Evolutionary conservation across 2,113 vertebrate genomes (phyloP), one percentile per base, ranked within the genome.

Genomic region (Harpagus bidentatus): DNA sequence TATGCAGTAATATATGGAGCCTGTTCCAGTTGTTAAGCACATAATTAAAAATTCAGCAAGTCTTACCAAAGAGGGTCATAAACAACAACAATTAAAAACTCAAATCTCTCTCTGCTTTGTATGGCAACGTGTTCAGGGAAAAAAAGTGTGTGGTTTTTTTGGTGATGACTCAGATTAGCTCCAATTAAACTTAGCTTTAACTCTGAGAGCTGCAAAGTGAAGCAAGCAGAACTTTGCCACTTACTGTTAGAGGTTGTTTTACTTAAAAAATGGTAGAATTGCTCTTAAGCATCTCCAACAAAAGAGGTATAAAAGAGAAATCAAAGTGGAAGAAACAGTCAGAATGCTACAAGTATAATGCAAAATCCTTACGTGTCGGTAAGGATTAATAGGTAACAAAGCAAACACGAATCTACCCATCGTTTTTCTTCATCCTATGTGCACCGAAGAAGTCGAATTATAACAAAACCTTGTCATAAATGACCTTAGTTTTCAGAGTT

Each of bases 11-110:
- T 91, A 84, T 29, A 81, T 48, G 61, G 66, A 90, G 31, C 21
- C 31, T 77, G 40, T 93, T 96, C 58, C 74, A 74, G 48, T 73
- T 94, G 80, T 96, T 93, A 95, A 88, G 88, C 47, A 83, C 72
- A 76, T 80, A 90, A 96, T 86, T 80, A 95, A 70, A 93, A 96
- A 94, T 67, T 67, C 91, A 92, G 36, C 50, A 43, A 67, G 22
- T 50, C 47, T 90, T 86, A 72, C 82, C 47, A 74, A 53, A 66
- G 61, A 82, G 52, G 52, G 25, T 61, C 47, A 61, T 62, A 56
- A 81, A 32, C 32, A 84, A 72, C 28, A 31, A 83, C 67, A 73
- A 23, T 63, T 76, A 74, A 93, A 95, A 94, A 21, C 23, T 86
- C 67, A 82, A 13, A 63, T 61, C 22, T 78, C 90, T 81, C n/a